These are phyloP conservation scores for Cyrtorhinus lividipennis DNA, from an alignment of 1,140 invertebrate species.

Conservation along the genomic window DNA sequence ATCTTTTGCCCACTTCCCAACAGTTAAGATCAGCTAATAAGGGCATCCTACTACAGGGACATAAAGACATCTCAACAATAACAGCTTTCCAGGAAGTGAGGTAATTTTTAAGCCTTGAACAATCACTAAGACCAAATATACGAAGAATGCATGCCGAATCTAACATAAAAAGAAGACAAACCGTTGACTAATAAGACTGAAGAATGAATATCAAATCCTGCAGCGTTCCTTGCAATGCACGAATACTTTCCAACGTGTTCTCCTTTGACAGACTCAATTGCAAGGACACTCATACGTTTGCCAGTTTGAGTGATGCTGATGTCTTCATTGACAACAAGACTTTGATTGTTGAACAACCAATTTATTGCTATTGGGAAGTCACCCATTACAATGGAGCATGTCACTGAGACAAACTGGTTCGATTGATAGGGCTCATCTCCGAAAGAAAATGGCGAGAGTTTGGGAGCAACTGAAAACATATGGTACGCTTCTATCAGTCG, in stretches of 20 bases:
- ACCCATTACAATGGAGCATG: conserved; percentile 57
- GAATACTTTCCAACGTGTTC: conserved; percentile 45
- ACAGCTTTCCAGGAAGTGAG: too few relatives aligned
- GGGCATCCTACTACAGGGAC: too few relatives aligned
- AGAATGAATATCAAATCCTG: conserved; percentile 35
- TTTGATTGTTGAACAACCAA: conserved; percentile 44
- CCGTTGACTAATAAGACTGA: conserved; percentile 25
- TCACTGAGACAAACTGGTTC: conserved; percentile 34
- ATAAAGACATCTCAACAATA: too few relatives aligned
- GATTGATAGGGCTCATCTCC: conserved; percentile 34
- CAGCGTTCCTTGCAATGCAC: conserved; percentile 49
- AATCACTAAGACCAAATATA: too few relatives aligned
- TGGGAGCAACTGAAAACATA: conserved; percentile 37
- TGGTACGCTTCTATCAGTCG: too few relatives aligned
- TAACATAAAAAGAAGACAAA: conserved; percentile 24
- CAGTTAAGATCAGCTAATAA: too few relatives aligned
- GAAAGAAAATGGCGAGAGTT: conserved; percentile 46
- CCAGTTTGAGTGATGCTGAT: conserved; percentile 48
- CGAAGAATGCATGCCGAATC: too few relatives aligned
- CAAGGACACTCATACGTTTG: conserved; percentile 39
- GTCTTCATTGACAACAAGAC: conserved; percentile 29
- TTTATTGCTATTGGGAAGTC: conserved; percentile 51
- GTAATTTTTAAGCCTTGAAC: too few relatives aligned
- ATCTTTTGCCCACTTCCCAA: too few relatives aligned
- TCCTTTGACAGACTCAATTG: conserved; percentile 34